These are phyloP conservation scores for Diachrysia chrysitis DNA, from an alignment of 2,888 invertebrate genomes.

Conservation along the genomic window DNA sequence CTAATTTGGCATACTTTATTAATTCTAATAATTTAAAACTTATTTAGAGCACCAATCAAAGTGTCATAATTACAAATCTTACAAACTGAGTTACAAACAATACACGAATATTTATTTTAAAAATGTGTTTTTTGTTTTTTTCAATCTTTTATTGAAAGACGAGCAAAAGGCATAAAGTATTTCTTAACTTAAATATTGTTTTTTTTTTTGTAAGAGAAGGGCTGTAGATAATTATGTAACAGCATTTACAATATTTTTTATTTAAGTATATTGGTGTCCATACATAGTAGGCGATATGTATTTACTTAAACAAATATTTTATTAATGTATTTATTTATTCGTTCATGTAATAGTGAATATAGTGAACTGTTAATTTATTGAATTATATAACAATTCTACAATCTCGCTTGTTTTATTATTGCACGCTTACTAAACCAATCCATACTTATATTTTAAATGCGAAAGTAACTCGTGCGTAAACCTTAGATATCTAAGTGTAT, in stretches of 20 bases:
- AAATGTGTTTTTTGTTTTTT: background rate
- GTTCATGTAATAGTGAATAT: conserved; percentile 51
- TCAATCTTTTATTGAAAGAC: background rate
- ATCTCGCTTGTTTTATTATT: conserved; percentile 4
- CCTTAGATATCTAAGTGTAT: too few species aligned
- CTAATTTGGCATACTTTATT: background rate
- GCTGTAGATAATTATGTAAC: conserved; percentile 13
- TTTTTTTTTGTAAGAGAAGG: background rate
- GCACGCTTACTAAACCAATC: background rate
- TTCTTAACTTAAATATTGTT: background rate
- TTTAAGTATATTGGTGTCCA: conserved; percentile 42
- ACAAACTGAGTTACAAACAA: too few species aligned
- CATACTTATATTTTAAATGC: too few species aligned
- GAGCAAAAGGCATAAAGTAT: background rate
- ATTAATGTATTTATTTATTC: conserved; percentile 59
- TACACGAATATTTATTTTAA: background rate
- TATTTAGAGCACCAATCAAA: conserved; percentile 14
- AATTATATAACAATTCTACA: conserved; percentile 53
- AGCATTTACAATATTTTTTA: conserved; percentile 31
- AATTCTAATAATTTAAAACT: background rate
- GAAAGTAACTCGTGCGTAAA: too few species aligned
- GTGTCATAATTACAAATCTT: conserved; percentile 14
- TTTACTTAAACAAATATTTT: conserved; percentile 51
- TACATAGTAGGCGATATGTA: conserved; percentile 45
- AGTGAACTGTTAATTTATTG: conserved; percentile 63